Conservation (phyloP, 2,888 invertebrate genomes). For the Dolomedes plantarius region DNA sequence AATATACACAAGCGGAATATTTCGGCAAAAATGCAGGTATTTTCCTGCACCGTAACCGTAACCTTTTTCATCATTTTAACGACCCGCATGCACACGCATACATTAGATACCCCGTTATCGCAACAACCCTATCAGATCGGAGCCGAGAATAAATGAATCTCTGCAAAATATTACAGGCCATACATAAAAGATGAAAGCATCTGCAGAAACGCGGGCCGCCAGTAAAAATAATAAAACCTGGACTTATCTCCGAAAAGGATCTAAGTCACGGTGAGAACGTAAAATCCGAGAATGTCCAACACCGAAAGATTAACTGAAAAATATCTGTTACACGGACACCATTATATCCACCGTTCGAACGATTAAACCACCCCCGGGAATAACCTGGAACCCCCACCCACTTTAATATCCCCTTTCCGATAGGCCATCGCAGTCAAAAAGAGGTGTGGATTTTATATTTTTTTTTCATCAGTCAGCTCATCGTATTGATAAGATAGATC, state of each 20-base stretch:
- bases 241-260: conserved; percentile 35
- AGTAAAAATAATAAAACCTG: conserved; percentile 31
- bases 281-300: conserved; percentile 24
- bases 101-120: conserved; percentile 24
- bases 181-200: conserved; percentile 51
- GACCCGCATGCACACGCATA: conserved; percentile 1
- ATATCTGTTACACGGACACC: conserved; percentile 55
- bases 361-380: conserved; percentile 58
- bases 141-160: conserved; percentile 28
- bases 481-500: conserved; percentile 53
- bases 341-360: conserved; percentile 53
- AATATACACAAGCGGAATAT: no score
- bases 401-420: conserved; percentile 56
- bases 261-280: conserved; percentile 30
- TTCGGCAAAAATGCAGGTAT: no score
- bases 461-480: conserved; percentile 11
- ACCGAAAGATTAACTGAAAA: conserved; percentile 55
- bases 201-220: conserved; percentile 4
- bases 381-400: conserved; percentile 52
- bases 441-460: conserved; percentile 49
- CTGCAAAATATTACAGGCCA: conserved; percentile 18
- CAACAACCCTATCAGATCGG: not conserved
- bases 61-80: conserved; percentile 2
- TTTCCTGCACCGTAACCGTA: not conserved
- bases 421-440: conserved; percentile 47